A percentile compares a stretch with the other conserved stretches of the same genome.
These are phyloP conservation scores for Druon quercuslanigerum DNA, from an alignment of 1,140 invertebrate species.

Conservation along the genomic window DNA sequence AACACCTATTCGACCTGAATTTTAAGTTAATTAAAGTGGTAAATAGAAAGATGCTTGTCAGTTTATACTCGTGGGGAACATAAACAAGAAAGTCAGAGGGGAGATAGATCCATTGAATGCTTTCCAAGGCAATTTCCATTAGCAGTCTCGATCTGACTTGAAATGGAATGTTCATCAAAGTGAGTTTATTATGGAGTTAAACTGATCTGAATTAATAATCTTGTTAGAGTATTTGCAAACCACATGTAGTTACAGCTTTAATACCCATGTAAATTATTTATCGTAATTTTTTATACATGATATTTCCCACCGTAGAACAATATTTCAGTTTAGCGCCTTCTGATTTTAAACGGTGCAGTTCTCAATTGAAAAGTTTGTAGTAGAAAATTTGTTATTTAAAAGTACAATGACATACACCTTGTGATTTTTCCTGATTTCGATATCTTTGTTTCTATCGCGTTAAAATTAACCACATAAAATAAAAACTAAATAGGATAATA, in stretches of 20 bases:
- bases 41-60: background rate
- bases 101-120: conserved; percentile 13
- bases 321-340: too few species aligned
- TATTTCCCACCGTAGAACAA: too few species aligned
- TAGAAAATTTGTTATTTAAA: too few species aligned
- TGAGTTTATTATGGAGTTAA: background rate
- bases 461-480: too few species aligned
- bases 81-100: conserved; percentile 15
- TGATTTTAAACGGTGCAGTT: too few species aligned
- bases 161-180: conserved; percentile 17
- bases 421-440: too few species aligned
- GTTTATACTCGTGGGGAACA: conserved; percentile 10
- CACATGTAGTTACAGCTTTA: background rate
- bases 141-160: conserved; percentile 16
- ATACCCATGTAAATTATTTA: too few species aligned
- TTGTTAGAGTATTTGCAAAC: background rate
- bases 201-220: background rate
- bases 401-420: too few species aligned
- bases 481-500: too few species aligned
- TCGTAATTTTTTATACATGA: too few species aligned
- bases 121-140: conserved; percentile 26
- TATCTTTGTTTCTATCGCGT: too few species aligned
- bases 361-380: too few species aligned
- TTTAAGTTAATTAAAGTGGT: conserved; percentile 10
- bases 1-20: background rate